Percentiles rank a stretch among this genome's conserved stretches.
Evolutionary conservation across 2,113 vertebrate genomes (phyloP).

Genomic region (Prionailurus bengalensis): DNA sequence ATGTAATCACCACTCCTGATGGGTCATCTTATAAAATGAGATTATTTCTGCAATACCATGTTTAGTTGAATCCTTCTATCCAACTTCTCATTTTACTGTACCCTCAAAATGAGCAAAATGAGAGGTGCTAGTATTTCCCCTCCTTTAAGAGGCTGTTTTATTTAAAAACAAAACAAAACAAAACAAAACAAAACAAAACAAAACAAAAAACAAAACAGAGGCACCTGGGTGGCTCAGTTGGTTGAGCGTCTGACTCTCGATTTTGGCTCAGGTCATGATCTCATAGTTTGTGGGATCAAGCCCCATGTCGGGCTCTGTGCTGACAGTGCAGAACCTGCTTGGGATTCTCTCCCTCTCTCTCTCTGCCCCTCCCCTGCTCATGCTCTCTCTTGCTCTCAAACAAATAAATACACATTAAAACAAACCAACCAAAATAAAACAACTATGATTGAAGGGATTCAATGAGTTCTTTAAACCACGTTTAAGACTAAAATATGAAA

Average conservation of each 20-base stretch:
- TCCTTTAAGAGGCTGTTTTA: conserved; percentile 1
- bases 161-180: background rate
- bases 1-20: background rate
- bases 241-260: too few species aligned
- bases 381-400: too few species aligned
- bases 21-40: background rate
- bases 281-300: too few species aligned
- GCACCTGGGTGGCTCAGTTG: too few species aligned
- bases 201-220: background rate
- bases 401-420: background rate
- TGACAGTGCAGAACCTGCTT: too few species aligned
- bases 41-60: background rate
- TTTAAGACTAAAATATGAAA: background rate
- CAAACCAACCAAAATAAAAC: background rate
- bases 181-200: background rate
- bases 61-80: background rate
- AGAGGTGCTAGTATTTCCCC: background rate
- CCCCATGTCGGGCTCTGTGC: too few species aligned
- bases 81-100: background rate
- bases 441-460: background rate
- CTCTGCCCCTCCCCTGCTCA: too few species aligned
- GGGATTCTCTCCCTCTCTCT: too few species aligned
- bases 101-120: background rate
- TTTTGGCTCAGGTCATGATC: too few species aligned
- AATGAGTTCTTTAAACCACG: background rate